Base-by-base conservation (phyloP, 2,113 vertebrate genomes). In the Rallus limicola region DNA sequence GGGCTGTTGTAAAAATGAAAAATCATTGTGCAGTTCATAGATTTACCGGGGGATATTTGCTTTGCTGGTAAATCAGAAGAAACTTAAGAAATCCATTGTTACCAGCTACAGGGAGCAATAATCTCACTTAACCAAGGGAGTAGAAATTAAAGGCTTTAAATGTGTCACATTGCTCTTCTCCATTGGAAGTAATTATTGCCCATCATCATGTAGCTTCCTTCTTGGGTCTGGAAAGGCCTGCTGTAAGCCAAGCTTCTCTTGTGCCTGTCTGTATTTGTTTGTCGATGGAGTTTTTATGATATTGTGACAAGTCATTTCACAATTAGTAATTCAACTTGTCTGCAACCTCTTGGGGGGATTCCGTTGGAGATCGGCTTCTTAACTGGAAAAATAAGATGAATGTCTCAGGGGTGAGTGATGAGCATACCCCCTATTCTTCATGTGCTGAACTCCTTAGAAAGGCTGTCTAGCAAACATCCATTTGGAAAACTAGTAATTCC, bases 1-100 rank as follows among this genome's bases (percentile, higher is more conserved):
- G 63, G 60, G 92, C 90, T 83, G 79, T 59, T 93, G 88, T 86
- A 64, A 42, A 88, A 90, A 75, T 93, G 87, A 94, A 86, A 96
- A 96, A 88, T 88, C 92, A 69, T 88, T 93, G 72, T 78, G 95
- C 72, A 44, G 56, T 56, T 90, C 59, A 4, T 44, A 90, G 90
- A 78, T 96, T 75, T 94, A 86, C 90, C 93, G 75, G 88, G 88
- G 82, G 68, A 44, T 82, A 64, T 94, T 93, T 93, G 52, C 69
- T 93, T 84, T 95, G 48, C 80, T 95, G 88, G 62, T 58, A 82
- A 78, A 86, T 53, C 80, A 58, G 42, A 44, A 91, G 76, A 78
- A 94, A 67, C 52, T 70, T 60, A n/a, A 62, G 74, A 48, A 90
- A 92, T 88, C 79, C 59, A 4, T 90, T 96, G 90, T 86, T 86